phyloP scores from a whole-genome alignment of 2,797 vertebrate species.

The Tauraco hartlaubi region DNA sequence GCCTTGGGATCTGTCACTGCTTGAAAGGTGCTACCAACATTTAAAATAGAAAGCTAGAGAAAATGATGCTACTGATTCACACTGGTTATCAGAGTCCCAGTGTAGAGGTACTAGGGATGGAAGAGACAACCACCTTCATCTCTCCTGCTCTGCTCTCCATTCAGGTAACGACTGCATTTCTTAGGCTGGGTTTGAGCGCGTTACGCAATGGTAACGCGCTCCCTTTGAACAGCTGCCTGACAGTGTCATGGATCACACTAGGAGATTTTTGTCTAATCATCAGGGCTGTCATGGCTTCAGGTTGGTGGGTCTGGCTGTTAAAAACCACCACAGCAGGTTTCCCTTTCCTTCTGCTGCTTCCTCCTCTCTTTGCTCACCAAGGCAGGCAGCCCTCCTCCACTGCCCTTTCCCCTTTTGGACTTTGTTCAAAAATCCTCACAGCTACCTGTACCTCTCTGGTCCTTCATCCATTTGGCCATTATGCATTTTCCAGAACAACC shows the following conservation, averaged over 20 bases:
- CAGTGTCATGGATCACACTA: neutral
- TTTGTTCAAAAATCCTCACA: neutral
- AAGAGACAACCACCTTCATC: neutral
- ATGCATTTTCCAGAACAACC: neutral
- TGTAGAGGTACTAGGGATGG: neutral
- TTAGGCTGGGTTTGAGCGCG: neutral
- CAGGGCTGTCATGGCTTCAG: neutral
- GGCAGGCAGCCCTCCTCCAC: neutral
- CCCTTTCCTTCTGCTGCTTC: neutral
- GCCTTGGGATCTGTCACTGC: constrained; percentile 25
- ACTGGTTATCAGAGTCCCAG: neutral
- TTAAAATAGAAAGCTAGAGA: constrained; percentile 26
- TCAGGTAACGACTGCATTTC: neutral
- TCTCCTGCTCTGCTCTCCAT: neutral
- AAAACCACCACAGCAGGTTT: neutral
- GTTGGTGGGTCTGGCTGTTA: neutral
- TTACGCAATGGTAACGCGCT: rapidly evolving
- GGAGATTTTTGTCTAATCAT: neutral
- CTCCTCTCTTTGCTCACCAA: neutral
- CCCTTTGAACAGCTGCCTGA: neutral
- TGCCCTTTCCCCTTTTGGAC: neutral
- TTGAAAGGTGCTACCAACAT: constrained; percentile 23
- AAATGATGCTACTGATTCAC: neutral
- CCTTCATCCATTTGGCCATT: neutral
- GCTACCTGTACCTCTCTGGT: neutral